A percentile compares a stretch with the other conserved stretches of the same genome.
phyloP scores from a whole-genome alignment of 2,888 invertebrate species.

The Dryobotodes eremita region DNA sequence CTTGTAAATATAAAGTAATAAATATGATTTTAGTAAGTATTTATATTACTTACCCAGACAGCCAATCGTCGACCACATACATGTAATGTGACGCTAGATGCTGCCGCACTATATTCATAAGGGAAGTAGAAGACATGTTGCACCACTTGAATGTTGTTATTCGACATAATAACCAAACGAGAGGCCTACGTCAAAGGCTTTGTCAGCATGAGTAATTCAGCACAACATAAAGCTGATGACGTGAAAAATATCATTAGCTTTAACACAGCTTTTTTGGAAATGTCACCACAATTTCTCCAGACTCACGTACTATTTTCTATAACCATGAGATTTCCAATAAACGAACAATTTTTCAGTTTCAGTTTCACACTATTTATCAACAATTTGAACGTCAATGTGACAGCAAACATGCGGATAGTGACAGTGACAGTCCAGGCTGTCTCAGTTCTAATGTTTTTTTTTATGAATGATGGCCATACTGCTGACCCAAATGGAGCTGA shows the following conservation, averaged over 20 bases:
- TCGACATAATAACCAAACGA: constrained; percentile 19
- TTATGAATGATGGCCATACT: not conserved
- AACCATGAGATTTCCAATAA: not conserved
- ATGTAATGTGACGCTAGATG: constrained; percentile 81
- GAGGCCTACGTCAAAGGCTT: not conserved
- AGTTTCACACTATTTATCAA: constrained; percentile 55
- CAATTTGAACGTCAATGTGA: constrained; percentile 29
- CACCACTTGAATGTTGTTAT: constrained; percentile 7
- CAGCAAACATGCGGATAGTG: not conserved
- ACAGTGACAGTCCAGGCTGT: not conserved
- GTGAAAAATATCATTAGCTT: not conserved
- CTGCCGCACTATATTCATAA: constrained; percentile 76
- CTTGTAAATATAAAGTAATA: not conserved
- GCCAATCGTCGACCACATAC: constrained; percentile 84
- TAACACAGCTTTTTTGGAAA: not conserved
- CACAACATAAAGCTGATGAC: not conserved
- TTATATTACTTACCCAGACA: constrained; percentile 78
- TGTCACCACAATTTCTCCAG: not conserved
- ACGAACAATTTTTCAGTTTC: not conserved
- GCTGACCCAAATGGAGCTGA: not conserved
- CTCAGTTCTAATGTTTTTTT: no score
- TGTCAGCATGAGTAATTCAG: not conserved
- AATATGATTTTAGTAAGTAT: not conserved
- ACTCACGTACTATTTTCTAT: not conserved
- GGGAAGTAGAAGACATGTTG: constrained; percentile 54